Base-by-base conservation (phyloP, 2,888 invertebrate genomes). In the Zaprionus lineosus region DNA sequence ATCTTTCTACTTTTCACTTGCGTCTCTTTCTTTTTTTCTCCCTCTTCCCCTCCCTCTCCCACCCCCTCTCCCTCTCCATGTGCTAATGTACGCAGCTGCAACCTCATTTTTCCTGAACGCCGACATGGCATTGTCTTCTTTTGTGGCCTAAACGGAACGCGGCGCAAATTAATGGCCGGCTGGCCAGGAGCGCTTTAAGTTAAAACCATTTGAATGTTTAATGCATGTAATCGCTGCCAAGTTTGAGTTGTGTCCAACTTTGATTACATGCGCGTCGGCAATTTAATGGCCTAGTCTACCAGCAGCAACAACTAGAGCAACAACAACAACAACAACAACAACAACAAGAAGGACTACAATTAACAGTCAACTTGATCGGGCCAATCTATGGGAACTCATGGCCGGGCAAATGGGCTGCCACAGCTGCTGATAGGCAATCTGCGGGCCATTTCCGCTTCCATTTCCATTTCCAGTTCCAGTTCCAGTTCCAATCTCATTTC, bases 191-290 rank as follows among this genome's bases (percentile, higher is more conserved):
- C 11, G 9, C 40, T 21, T 51, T 36, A 14, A 37, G 40, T 37
- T 43, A 15, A 40, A n/a, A 15, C 9, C 15, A 24, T 33, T 21
- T 40, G 8, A 33, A 31, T 39, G 46, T 40, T 46, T 28, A 36
- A 28, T 46, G 46, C 31, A 37, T 59, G 24, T 56, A 47, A 29
- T 28, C 55, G 53, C 46, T 40, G 28, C 18, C 11, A 29, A 14
- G 6, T 12, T 46, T 15, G 14, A 1, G 9, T 26, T 21, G 19
- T 19, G 55, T 11, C 29, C 34, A 36, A 11, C 24, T 33, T 37
- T 52, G 51, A 50, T 64, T 53, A 55, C 36, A 41, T n/a, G n/a
- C n/a, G n/a, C n/a, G n/a, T n/a, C n/a, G n/a, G n/a, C 29, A 51
- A 16, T 55, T 47, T 50, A 62, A 63, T 55, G 55, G 40, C 26